phyloP scores from a whole-genome alignment of 2,797 vertebrate genomes.

The Natrix natrix region DNA sequence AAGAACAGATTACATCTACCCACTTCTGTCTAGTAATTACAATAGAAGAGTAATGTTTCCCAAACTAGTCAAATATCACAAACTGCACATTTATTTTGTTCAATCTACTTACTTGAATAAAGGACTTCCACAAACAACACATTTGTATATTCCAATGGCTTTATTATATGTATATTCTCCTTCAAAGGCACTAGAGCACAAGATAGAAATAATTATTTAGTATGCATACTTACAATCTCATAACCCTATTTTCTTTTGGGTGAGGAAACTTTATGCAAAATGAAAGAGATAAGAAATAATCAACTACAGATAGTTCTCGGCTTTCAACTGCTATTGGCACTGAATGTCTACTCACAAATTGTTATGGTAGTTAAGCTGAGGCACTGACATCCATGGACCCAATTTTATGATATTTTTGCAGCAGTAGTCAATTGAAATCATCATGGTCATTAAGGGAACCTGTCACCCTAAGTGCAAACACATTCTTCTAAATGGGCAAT shows the following conservation, averaged over 20 bases:
- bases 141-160: slow-evolving; percentile 86
- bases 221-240: background rate
- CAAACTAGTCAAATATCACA: background rate
- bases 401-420: background rate
- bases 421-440: background rate
- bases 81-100: slow-evolving; percentile 33
- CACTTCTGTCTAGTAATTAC: background rate
- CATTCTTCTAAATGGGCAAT: background rate
- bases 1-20: background rate
- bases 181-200: slow-evolving; percentile 84
- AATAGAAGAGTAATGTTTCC: background rate
- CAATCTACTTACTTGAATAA: slow-evolving; percentile 86
- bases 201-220: slow-evolving; percentile 47
- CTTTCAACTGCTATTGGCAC: background rate
- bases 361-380: background rate
- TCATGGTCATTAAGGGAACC: background rate
- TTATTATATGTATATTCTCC: slow-evolving; percentile 86
- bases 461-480: background rate
- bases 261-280: background rate
- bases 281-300: background rate
- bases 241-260: background rate
- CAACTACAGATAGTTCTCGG: background rate
- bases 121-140: slow-evolving; percentile 86
- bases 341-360: background rate
- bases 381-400: background rate